phyloP scores from a whole-genome alignment of 2,797 vertebrate species.

The Melanotaenia parkinsoni region DNA sequence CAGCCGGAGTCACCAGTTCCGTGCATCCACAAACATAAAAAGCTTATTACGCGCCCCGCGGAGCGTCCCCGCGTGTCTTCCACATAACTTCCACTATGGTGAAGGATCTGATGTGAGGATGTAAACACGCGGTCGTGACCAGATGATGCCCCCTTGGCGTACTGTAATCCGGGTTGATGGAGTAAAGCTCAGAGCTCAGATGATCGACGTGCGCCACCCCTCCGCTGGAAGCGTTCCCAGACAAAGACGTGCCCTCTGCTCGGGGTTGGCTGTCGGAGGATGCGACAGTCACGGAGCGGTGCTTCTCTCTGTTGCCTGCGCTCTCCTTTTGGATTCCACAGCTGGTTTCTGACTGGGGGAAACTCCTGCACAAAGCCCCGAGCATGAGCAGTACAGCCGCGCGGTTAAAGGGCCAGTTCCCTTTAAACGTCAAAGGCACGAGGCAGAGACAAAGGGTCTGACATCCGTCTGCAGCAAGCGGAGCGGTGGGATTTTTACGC shows the following conservation, averaged over 20 bases:
- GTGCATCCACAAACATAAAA: background rate
- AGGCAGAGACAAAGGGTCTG: constrained; percentile 33
- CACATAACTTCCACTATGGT: constrained; percentile 50
- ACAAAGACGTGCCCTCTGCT: constrained; percentile 48
- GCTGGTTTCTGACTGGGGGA: constrained; percentile 48
- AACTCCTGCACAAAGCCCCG: constrained; percentile 62
- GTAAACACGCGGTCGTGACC: constrained; percentile 48
- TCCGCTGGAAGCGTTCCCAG: constrained; percentile 7
- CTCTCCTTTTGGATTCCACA: constrained; percentile 32
- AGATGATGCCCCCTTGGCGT: constrained; percentile 12
- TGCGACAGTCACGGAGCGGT: constrained; percentile 44
- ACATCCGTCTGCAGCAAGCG: constrained; percentile 1
- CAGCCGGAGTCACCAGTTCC: background rate
- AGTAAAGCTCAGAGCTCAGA: background rate
- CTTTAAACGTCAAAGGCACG: constrained; percentile 20
- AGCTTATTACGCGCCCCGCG: background rate
- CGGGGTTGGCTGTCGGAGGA: constrained; percentile 7
- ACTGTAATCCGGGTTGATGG: constrained; percentile 23
- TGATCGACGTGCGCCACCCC: background rate
- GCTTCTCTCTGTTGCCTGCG: constrained; percentile 16
- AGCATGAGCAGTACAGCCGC: constrained; percentile 65
- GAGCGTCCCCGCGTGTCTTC: constrained; percentile 18
- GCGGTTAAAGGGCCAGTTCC: constrained; percentile 71
- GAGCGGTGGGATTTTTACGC: background rate
- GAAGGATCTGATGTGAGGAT: constrained; percentile 18